Evolutionary conservation across 2,797 vertebrate species (phyloP), one percentile per base, ranked within the genome.

Genomic region (Pelochelys cantorii): DNA sequence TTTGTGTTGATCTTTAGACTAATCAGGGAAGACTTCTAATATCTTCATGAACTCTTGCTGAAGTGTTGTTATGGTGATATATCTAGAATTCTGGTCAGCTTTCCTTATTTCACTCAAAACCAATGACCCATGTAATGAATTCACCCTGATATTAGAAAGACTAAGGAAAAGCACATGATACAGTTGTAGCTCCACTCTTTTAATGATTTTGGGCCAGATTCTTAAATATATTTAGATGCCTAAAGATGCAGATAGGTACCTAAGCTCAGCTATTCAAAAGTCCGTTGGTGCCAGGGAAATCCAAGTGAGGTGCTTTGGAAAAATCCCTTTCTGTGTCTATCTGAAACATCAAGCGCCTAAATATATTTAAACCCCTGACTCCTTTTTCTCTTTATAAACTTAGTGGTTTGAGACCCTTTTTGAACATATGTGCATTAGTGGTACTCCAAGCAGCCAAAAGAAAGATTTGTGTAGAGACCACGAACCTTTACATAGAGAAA

Each of bases 1-100:
- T 79, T 93, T 87, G 56, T 84, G 31, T 75, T 87, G 62, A 37
- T 68, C 54, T 80, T 87, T 85, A 85, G 90, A 84, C 90, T 93
- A 84, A 85, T 13, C 65, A 81, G 53, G 78, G 78, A 52, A 75
- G 82, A 34, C 57, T 84, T 53, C 57, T 71, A 80, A 74, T 87
- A 80, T 84, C 31, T 59, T 84, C 57, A 62, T 60, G 55, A 78
- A 84, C 27, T 37, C 18, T 81, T 84, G 37, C 25, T 77, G 42
- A 52, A 31, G 53, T 62, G 37, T 77, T 90, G 86, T 75, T 79
- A 65, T 78, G 55, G 15, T 62, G 65, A 68, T 78, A 27, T 56
- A 52, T 81, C 20, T 42, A 52, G 42, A 52, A 60, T 85, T 77
- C 75, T 60, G 84, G 42, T 31, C 48, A 15, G 12, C 23, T 78